Percentiles rank a stretch among this genome's conserved stretches.
These are phyloP conservation scores for Sander lucioperca DNA, from an alignment of 2,113 vertebrate genomes.

Conservation along the genomic window DNA sequence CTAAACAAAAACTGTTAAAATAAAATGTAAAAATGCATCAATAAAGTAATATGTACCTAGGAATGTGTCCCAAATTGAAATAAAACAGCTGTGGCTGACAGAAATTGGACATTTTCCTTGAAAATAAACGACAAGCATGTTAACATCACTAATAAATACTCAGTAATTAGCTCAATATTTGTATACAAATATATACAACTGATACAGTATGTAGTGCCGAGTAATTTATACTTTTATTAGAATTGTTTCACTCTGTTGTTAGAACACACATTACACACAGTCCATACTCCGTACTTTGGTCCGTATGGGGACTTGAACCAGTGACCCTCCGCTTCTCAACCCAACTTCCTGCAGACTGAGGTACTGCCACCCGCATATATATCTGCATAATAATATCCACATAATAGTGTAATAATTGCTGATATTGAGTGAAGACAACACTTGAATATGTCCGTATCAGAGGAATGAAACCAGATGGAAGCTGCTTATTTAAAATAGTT, in stretches of 20 bases:
- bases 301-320: too few species aligned
- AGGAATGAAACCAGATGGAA: neutral
- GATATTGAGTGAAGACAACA: neutral
- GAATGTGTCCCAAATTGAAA: neutral
- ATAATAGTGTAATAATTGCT: neutral
- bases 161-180: neutral
- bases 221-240: too few species aligned
- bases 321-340: too few species aligned
- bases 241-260: too few species aligned
- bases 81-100: neutral
- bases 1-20: neutral
- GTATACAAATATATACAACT: neutral
- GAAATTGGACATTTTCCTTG: neutral
- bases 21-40: too few species aligned
- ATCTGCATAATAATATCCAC: neutral
- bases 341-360: too few species aligned
- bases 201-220: too few species aligned
- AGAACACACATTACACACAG: too few species aligned
- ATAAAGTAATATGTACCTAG: too few species aligned
- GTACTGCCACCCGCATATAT: too few species aligned
- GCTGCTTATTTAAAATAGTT: neutral
- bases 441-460: neutral
- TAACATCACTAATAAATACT: neutral
- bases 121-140: neutral
- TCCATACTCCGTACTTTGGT: too few species aligned